Evolutionary conservation across 2,888 invertebrate genomes (phyloP), one percentile per base, ranked within the genome.

Genomic region (Xylota sylvarum): DNA sequence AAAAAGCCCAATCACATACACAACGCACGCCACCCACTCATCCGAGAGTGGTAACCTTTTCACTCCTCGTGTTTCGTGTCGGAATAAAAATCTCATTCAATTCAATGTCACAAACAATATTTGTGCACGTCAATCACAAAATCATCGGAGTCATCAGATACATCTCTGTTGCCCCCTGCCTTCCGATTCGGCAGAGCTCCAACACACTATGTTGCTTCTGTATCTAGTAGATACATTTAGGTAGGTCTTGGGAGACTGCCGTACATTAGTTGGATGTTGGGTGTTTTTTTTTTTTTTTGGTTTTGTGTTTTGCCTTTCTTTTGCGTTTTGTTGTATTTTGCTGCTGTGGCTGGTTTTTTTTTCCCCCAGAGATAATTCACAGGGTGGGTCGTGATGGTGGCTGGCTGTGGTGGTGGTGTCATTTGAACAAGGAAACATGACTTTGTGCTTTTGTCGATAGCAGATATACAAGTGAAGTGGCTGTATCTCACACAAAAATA

Each of bases 51-150:
- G 50, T 70, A 50, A 52, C 48, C 40, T 52, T 70, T 64, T 69
- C 40, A 55, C 48, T 40, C 60, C 50, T 70, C 48, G 40, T 72
- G 72, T 72, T 67, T 46, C 50, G 70, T 81, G 58, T 65, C 55
- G 35, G 65, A 85, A 85, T 85, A 85, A 85, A 85, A 85, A 85
- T 81, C 82, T 86, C 86, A 77, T 86, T 86, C 86, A 82, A 86
- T 86, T 77, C 82, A 86, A 77, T 86, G 86, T 77, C 86, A 81
- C 82, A 82, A 82, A 62, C 86, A 82, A 82, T 86, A 82, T 82
- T 86, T 86, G 86, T 86, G 77, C 56, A 82, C 82, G 86, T 82
- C 86, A 86, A 86, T 86, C 86, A 86, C 72, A 62, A 82, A 86
- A 86, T 86, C 86, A 81, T 85, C 65, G 56, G 52, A 72, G 81